phyloP scores from a whole-genome alignment of 2,888 invertebrate species.

The Apodemia mormo region DNA sequence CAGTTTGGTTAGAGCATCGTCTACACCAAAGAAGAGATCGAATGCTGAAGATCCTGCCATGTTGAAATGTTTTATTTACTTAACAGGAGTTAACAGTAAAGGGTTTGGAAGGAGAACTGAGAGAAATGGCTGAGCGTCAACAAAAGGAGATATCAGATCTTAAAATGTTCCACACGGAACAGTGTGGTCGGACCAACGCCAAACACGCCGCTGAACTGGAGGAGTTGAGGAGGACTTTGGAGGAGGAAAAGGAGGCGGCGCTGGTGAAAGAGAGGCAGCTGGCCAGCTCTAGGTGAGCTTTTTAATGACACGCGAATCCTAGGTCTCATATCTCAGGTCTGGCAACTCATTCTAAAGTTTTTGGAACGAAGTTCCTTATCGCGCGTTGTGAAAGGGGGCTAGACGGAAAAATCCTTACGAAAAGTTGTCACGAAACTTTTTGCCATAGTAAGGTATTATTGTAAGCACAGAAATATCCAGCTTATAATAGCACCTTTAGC shows the following conservation, averaged over 20 bases:
- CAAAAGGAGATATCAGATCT: slow-evolving; percentile 83
- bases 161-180: slow-evolving; percentile 69
- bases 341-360: too few relatives aligned
- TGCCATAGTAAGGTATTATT: too few relatives aligned
- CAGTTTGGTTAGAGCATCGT: background rate
- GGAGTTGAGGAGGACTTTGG: slow-evolving; percentile 79
- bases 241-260: slow-evolving; percentile 67
- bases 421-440: too few relatives aligned
- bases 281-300: slow-evolving; percentile 62
- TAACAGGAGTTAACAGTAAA: slow-evolving; percentile 90
- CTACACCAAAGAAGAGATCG: background rate
- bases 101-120: slow-evolving; percentile 92
- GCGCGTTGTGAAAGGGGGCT: too few relatives aligned
- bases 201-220: slow-evolving; percentile 69
- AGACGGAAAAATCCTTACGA: too few relatives aligned
- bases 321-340: too few relatives aligned
- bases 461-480: too few relatives aligned
- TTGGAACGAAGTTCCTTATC: too few relatives aligned
- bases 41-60: background rate
- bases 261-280: slow-evolving; percentile 70
- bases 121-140: slow-evolving; percentile 88
- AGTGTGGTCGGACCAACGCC: slow-evolving; percentile 61
- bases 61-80: background rate
- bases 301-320: background rate
- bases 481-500: too few relatives aligned